These are phyloP conservation scores for Myocastor coypus DNA, from an alignment of 2,113 vertebrate genomes.

Conservation along the genomic window DNA sequence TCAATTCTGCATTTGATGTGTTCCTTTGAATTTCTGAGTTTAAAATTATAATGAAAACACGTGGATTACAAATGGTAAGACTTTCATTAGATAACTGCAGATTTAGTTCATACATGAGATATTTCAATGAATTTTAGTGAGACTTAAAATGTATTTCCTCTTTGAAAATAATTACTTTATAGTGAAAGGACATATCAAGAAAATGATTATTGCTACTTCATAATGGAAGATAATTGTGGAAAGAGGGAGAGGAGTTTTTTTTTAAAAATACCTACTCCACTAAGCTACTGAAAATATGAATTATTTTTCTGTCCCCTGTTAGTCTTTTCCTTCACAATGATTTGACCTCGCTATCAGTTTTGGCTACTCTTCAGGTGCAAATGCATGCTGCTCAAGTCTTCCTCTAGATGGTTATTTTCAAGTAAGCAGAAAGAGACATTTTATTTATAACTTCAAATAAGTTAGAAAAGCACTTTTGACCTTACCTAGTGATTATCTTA, in stretches of 20 bases:
- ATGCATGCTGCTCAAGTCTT: conserved; percentile 35
- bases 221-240: conserved; percentile 10
- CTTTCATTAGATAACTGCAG: conserved; percentile 43
- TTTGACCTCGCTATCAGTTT: conserved; percentile 35
- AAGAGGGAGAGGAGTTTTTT: neutral
- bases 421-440: neutral
- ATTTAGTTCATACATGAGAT: conserved; percentile 16
- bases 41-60: neutral
- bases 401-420: conserved; percentile 35
- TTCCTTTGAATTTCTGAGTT: conserved; percentile 1
- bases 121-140: conserved; percentile 16
- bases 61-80: neutral
- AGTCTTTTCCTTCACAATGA: neutral
- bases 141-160: conserved; percentile 6
- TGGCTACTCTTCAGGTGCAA: neutral
- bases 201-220: conserved; percentile 15
- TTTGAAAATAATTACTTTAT: conserved; percentile 43
- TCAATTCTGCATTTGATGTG: conserved; percentile 43
- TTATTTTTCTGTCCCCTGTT: conserved; percentile 15
- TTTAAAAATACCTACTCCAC: neutral
- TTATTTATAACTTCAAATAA: conserved; percentile 32
- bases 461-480: neutral
- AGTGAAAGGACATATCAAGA: conserved; percentile 9
- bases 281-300: neutral
- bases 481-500: neutral